Evolutionary conservation across 2,113 vertebrate species (phyloP), one percentile per base, ranked within the genome.

Genomic region (Phoenicopterus ruber): DNA sequence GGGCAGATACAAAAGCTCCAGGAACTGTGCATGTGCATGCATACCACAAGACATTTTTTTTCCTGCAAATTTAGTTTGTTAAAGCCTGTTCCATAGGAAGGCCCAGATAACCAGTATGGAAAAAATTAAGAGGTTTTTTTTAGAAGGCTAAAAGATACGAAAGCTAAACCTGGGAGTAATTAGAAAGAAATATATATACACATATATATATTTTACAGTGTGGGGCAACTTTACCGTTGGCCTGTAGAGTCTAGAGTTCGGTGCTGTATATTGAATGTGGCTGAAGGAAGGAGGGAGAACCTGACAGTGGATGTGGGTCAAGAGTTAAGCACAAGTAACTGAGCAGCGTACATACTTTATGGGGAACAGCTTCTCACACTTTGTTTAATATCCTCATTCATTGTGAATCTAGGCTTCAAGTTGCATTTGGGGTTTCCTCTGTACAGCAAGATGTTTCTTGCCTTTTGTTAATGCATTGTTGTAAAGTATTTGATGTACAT

Each of bases 401-500:
- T 99, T 97, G 98, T 99, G 98, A 98, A 98, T 98, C 97, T 98
- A 98, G 98, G 98, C 98, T 98, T 98, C 97, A 98, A 97, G 98
- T 98, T 98, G 98, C 97, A 98, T 98, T 98, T 98, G 95, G 97
- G 98, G 98, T 98, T 98, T 98, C 98, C 98, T 98, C 98, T 98
- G 98, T 98, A 98, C 97, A 97, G 98, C 98, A 98, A 98, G 98
- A 98, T 82, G 97, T 98, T 98, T 98, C 98, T 98, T 98, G 99
- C 99, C 98, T 98, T 99, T 99, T 99, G 99, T 99, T 99, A 98
- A 99, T 99, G 99, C 98, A 98, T 98, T 98, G 99, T 99, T 99
- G 99, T 99, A 99, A 99, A 99, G 99, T 99, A 99, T 99, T 99
- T 98, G 98, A 98, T 99, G 99, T 99, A 99, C 98, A 99, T 99